phyloP scores from a whole-genome alignment of 2,113 vertebrate species.

The Haplochromis burtoni region DNA sequence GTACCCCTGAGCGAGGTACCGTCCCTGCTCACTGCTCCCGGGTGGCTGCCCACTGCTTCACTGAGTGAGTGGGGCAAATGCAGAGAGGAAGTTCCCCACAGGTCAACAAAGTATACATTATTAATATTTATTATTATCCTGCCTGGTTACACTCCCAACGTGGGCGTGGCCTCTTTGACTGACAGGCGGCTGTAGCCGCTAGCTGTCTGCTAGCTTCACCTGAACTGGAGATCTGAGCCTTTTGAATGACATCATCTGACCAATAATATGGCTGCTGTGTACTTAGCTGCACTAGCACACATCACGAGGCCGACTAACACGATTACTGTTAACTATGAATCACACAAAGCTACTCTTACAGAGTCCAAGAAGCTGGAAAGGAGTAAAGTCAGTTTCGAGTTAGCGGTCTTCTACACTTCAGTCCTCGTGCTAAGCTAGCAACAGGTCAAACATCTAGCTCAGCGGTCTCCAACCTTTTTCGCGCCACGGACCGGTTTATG shows the following conservation, averaged over 20 bases:
- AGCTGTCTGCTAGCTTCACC: not conserved
- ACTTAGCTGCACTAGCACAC: not conserved
- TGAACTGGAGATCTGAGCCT: not conserved
- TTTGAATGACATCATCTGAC: not conserved
- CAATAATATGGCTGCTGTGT: not conserved
- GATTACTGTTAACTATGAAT: not conserved
- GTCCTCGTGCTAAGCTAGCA: not conserved
- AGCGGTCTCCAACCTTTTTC: rapidly evolving
- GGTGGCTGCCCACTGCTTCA: not conserved
- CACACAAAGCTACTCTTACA: rapidly evolving
- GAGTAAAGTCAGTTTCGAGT: not conserved
- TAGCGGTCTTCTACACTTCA: rapidly evolving
- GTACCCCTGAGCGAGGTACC: not conserved
- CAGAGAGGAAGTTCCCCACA: too few relatives aligned
- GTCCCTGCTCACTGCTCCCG: not conserved
- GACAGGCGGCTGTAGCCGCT: not conserved
- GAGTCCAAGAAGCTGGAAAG: not conserved
- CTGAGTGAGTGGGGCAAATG: too few relatives aligned
- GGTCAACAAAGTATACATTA: not conserved
- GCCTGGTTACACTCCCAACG: not conserved
- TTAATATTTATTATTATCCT: not conserved
- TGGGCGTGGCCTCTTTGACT: not conserved
- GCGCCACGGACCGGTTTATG: rapidly evolving
- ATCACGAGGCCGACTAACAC: not conserved
- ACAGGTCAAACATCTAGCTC: rapidly evolving